Evolutionary conservation across 2,113 vertebrate species (phyloP).

Genomic region (Xenopus borealis): DNA sequence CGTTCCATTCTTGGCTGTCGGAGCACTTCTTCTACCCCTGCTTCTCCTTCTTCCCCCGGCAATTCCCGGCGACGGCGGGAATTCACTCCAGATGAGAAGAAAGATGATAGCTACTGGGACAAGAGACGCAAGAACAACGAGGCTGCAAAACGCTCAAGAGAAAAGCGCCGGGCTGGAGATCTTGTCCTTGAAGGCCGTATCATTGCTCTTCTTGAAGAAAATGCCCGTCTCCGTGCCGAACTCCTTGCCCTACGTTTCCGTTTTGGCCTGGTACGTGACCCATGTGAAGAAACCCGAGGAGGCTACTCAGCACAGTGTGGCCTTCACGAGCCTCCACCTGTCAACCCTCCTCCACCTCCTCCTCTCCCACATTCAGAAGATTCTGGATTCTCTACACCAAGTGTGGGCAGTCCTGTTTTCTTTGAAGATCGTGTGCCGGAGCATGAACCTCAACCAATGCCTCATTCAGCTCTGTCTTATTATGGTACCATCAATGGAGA

Average conservation of each 20-base stretch:
- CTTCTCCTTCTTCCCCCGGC: conserved; percentile 56
- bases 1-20: conserved; percentile 66
- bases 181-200: conserved; percentile 76
- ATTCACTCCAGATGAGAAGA: conserved; percentile 75
- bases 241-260: conserved; percentile 76
- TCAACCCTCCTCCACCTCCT: conserved; percentile 39
- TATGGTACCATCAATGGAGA: conserved; percentile 28
- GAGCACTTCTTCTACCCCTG: conserved; percentile 52
- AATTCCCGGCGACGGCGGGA: conserved; percentile 66
- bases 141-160: conserved; percentile 77
- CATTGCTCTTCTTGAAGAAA: conserved; percentile 76
- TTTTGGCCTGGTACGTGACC: conserved; percentile 75
- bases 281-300: conserved; percentile 59
- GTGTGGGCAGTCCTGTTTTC: conserved; percentile 73
- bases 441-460: conserved; percentile 61
- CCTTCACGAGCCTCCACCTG: conserved; percentile 23
- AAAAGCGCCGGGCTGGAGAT: conserved; percentile 78
- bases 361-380: conserved; percentile 67
- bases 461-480: conserved; percentile 10
- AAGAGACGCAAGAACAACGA: conserved; percentile 83
- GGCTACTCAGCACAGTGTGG: conserved; percentile 4
- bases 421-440: conserved; percentile 75
- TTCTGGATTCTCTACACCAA: conserved; percentile 77
- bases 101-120: conserved; percentile 82
- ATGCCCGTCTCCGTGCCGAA: conserved; percentile 74